Percentiles rank a stretch among this genome's conserved stretches.
Conservation (phyloP, 2,888 invertebrate genomes). For the Agrochola lota region DNA sequence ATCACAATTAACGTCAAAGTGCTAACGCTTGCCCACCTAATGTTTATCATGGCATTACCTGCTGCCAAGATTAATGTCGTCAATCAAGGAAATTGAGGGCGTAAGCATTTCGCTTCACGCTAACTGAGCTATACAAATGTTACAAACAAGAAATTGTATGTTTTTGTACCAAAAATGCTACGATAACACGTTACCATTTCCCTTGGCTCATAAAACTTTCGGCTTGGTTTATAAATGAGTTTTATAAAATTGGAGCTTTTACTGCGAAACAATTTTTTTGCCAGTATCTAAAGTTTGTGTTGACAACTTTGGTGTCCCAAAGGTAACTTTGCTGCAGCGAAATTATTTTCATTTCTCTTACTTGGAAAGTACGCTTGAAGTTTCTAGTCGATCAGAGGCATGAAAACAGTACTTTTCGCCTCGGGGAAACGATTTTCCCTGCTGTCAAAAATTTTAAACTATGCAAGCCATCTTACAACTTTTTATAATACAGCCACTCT, state of each 20-base stretch:
- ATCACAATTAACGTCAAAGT: constrained; percentile 50
- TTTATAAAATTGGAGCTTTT: constrained; percentile 22
- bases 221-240: constrained; percentile 8
- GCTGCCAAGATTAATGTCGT: constrained; percentile 52
- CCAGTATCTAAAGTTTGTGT: constrained; percentile 17
- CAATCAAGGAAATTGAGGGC: constrained; percentile 64
- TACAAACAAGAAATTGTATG: constrained; percentile 25
- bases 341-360: not conserved
- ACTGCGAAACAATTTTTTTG: constrained; percentile 22
- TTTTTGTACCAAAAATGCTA: constrained; percentile 20
- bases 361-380: too few species aligned
- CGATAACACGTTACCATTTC: constrained; percentile 15
- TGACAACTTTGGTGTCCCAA: constrained; percentile 28
- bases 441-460: too few species aligned
- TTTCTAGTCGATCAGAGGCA: too few species aligned
- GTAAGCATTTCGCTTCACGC: constrained; percentile 56
- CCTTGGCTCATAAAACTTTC: constrained; percentile 27
- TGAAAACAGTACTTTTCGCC: too few species aligned
- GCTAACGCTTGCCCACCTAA: constrained; percentile 36
- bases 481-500: too few species aligned
- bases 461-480: too few species aligned
- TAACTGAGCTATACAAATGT: constrained; percentile 54
- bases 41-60: constrained; percentile 47
- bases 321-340: constrained; percentile 7
- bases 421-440: too few species aligned